Evolutionary conservation across 2,888 invertebrate species (phyloP).

Genomic region (Megamerina dolium): DNA sequence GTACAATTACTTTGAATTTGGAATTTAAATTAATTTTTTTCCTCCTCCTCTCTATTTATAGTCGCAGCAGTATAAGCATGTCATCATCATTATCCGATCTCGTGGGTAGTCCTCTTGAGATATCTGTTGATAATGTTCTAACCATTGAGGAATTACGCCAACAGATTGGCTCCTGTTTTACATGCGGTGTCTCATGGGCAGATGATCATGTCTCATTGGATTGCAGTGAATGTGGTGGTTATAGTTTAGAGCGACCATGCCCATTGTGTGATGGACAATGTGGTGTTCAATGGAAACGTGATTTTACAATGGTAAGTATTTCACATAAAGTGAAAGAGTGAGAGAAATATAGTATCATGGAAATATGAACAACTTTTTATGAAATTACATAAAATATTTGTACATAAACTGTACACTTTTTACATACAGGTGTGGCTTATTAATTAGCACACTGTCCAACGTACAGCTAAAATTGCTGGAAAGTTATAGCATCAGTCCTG

Average conservation of each 20-base stretch:
- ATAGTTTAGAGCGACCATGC: conserved; percentile 69
- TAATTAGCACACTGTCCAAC: too few relatives aligned
- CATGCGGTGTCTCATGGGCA: conserved; percentile 75
- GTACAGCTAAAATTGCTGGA: too few relatives aligned
- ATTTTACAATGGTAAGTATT: conserved; percentile 65
- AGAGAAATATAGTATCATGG: not conserved
- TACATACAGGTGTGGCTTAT: too few relatives aligned
- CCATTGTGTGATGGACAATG: conserved; percentile 70
- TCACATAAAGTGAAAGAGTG: not conserved
- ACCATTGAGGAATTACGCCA: conserved; percentile 66
- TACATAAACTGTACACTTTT: too few relatives aligned
- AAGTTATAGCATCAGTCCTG: too few relatives aligned
- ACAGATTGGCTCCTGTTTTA: conserved; percentile 68
- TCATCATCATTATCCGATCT: conserved; percentile 48
- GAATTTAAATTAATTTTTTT: too few relatives aligned
- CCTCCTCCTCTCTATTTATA: too few relatives aligned
- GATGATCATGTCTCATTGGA: conserved; percentile 71
- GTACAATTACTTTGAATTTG: too few relatives aligned
- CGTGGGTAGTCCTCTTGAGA: conserved; percentile 46
- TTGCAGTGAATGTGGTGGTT: conserved; percentile 75
- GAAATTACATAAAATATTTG: not conserved
- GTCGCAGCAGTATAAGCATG: conserved; percentile 46
- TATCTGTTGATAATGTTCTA: conserved; percentile 52
- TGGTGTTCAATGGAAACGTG: conserved; percentile 66
- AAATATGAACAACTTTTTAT: not conserved